Conservation (phyloP, 2,113 vertebrate species). For the Lagopus muta region DNA sequence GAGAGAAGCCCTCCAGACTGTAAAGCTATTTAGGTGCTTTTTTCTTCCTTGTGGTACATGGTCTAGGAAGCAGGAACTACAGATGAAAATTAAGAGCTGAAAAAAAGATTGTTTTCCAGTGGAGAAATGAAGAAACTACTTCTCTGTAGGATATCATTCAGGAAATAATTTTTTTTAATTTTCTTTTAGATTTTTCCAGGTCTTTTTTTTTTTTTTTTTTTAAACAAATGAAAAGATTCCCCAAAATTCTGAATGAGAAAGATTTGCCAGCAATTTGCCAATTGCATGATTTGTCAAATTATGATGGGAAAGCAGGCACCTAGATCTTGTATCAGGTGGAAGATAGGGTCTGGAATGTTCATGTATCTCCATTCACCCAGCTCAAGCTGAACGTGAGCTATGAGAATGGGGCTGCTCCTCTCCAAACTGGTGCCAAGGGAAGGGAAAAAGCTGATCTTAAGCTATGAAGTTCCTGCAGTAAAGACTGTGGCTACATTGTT, state of each 20-base stretch:
- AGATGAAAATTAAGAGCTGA: not conserved
- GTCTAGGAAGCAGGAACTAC: not conserved
- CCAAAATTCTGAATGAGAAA: not conserved
- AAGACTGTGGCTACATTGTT: not conserved
- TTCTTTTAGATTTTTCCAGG: not conserved
- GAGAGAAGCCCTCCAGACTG: not conserved
- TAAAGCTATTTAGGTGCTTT: not conserved
- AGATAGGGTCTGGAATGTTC: not conserved
- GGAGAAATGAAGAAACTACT: not conserved
- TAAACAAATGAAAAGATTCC: not conserved
- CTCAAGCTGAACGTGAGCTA: not conserved
- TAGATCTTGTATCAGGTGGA: not conserved
- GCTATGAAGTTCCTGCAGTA: not conserved
- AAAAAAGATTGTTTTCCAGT: not conserved
- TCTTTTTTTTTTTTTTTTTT: not conserved
- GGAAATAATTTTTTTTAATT: not conserved
- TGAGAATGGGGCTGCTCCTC: not conserved
- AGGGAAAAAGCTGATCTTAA: not conserved
- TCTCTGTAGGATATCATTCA: not conserved
- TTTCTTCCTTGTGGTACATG: not conserved
- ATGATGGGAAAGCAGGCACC: not conserved
- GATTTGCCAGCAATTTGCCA: too few relatives aligned
- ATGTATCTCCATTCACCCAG: fast-evolving
- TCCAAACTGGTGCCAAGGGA: not conserved
- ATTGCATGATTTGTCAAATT: not conserved